phyloP scores from a whole-genome alignment of 2,113 vertebrate genomes.

The Entelurus aequoreus region DNA sequence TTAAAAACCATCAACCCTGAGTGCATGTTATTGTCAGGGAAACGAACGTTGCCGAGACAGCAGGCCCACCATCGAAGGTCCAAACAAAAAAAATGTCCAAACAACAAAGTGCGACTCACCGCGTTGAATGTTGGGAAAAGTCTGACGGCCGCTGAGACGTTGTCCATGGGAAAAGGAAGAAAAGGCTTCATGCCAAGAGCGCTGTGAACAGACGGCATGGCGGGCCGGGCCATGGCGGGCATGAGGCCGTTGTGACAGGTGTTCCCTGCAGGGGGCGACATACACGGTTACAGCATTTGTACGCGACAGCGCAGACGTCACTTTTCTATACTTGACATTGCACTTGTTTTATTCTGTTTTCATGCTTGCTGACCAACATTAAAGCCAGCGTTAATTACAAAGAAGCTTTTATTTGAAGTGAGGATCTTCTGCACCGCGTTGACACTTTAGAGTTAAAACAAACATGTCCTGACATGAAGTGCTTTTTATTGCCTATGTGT shows the following conservation, averaged over 20 bases:
- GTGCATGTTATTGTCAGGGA: too few species aligned
- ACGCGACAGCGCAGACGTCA: not conserved
- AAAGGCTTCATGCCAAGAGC: constrained; percentile 91
- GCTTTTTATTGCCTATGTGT: not conserved
- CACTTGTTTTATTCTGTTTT: too few species aligned
- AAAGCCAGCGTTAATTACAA: too few species aligned
- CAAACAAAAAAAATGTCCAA: not conserved
- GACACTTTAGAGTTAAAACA: not conserved
- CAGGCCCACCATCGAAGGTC: too few species aligned
- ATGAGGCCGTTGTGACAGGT: constrained; percentile 91
- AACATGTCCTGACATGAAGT: not conserved
- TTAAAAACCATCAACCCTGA: too few species aligned
- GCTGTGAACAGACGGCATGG: constrained; percentile 80
- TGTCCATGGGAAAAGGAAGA: constrained; percentile 86
- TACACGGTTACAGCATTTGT: not conserved
- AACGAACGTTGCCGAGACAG: too few species aligned
- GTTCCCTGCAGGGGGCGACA: constrained; percentile 74
- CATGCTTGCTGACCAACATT: too few species aligned
- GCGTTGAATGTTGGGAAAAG: constrained; percentile 90
- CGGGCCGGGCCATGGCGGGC: constrained; percentile 85
- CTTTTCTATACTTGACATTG: too few species aligned
- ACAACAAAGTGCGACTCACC: constrained; percentile 72
- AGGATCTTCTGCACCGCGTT: not conserved
- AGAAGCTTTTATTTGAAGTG: too few species aligned
- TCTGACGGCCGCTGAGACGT: constrained; percentile 75